These are phyloP conservation scores for Papilio helenus DNA, from an alignment of 1,140 invertebrate species.

Conservation along the genomic window DNA sequence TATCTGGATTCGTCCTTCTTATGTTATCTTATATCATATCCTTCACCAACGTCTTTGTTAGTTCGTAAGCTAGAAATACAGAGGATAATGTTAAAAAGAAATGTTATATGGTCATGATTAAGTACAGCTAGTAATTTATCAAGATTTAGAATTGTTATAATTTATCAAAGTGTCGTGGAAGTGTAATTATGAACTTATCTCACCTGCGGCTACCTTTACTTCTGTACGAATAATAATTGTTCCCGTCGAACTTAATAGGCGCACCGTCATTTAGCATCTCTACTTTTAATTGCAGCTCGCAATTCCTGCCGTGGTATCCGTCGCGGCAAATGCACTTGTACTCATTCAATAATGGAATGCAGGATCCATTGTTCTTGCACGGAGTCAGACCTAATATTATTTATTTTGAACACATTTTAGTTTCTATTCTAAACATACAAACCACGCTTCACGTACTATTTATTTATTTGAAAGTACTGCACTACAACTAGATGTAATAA, in stretches of 20 bases:
- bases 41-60: constrained; percentile 72
- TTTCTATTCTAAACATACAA: not conserved
- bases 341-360: constrained; percentile 84
- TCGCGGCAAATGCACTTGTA: constrained; percentile 81
- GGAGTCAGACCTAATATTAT: constrained; percentile 79
- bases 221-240: constrained; percentile 81
- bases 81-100: constrained; percentile 35
- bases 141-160: constrained; percentile 13
- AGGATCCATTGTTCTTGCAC: constrained; percentile 87
- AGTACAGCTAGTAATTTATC: constrained; percentile 12
- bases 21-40: constrained; percentile 80
- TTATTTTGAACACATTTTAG: not conserved
- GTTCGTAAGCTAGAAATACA: constrained; percentile 79
- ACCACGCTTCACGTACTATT: not conserved
- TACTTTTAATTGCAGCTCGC: constrained; percentile 75
- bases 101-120: constrained; percentile 23
- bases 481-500: not conserved
- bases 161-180: constrained; percentile 18
- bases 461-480: not conserved
- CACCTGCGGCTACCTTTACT: constrained; percentile 81
- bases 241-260: constrained; percentile 79
- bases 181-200: constrained; percentile 45
- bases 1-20: constrained; percentile 48
- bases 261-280: constrained; percentile 77
- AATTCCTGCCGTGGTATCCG: constrained; percentile 79